Base-by-base conservation (phyloP, 2,113 vertebrate species). In the Microcebus murinus region DNA sequence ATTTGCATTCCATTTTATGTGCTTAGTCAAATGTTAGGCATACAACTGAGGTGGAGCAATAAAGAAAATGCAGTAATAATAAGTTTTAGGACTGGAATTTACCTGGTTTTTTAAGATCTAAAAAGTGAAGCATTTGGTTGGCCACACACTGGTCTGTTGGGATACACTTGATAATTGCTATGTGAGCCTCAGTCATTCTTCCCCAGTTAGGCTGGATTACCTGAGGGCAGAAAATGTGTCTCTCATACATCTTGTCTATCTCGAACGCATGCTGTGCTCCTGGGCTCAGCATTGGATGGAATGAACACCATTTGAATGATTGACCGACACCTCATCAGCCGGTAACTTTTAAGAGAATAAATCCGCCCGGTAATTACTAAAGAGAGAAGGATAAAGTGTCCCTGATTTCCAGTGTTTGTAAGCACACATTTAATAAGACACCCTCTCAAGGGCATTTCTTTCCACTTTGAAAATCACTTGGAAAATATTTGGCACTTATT, bases 391-490 rank as follows among this genome's bases (percentile, higher is more conserved):
- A 71, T 18, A 86, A 67, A 61, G 36, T 83, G 83, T 67, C 92
- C 94, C 97, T 95, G 79, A 70, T 93, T 89, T 48, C 59, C 20
- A 73, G 82, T 92, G 86, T 96, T 77, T 96, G 90, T 91, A 95
- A 94, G 87, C 87, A 91, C 67, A 91, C 73, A 83, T 89, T 93
- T 95, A 96, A 89, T 55, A 95, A 96, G 67, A 82, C n/a, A 95
- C 74, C 48, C 70, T 94, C 93, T 94, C 87, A 96, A 95, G 87
- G 91, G 67, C 90, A 91, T 95, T 52, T 71, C 73, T 95, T 95
- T 95, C 39, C 67, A 68, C 95, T 97, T 97, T 59, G 95, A 96
- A 96, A 39, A 94, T 94, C 81, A 93, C 55, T 90, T 85, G 93
- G 73, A 94, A 94, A 91, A 94, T 88, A 93, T 80, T 90, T 94